phyloP scores from a whole-genome alignment of 2,113 vertebrate species.

The Sardina pilchardus region DNA sequence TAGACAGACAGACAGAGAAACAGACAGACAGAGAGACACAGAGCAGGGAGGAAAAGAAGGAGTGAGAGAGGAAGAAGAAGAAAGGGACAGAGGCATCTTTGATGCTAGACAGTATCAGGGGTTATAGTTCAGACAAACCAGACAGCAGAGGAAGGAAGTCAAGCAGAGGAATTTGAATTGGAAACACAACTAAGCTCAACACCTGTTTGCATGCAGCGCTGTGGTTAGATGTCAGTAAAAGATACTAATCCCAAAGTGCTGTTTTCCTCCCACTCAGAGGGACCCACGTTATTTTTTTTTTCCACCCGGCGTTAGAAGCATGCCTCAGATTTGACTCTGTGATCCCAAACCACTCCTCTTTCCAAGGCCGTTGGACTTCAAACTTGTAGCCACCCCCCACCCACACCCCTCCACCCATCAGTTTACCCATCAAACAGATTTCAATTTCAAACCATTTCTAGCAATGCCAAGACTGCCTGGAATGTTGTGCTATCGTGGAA shows the following conservation, averaged over 20 bases:
- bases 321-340: neutral
- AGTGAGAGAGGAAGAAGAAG: neutral
- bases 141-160: neutral
- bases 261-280: neutral
- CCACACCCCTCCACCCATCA: neutral
- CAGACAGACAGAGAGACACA: conserved; percentile 58
- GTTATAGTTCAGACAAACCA: too few species aligned
- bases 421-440: neutral
- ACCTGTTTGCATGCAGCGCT: conserved; percentile 8
- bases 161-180: conserved; percentile 4
- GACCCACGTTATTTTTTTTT: neutral
- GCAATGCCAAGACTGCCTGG: conserved; percentile 42
- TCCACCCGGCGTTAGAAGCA: neutral
- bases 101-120: neutral
- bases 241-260: neutral
- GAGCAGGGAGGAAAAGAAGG: conserved; percentile 21
- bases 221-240: neutral
- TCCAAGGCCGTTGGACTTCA: neutral
- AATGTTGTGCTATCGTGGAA: conserved; percentile 31
- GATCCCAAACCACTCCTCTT: neutral
- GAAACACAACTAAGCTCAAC: neutral
- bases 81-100: neutral
- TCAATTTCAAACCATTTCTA: conserved; percentile 43
- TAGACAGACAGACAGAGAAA: too few species aligned
- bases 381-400: neutral